phyloP scores from a whole-genome alignment of 2,888 invertebrate genomes.

The Masnerella sp. region DNA sequence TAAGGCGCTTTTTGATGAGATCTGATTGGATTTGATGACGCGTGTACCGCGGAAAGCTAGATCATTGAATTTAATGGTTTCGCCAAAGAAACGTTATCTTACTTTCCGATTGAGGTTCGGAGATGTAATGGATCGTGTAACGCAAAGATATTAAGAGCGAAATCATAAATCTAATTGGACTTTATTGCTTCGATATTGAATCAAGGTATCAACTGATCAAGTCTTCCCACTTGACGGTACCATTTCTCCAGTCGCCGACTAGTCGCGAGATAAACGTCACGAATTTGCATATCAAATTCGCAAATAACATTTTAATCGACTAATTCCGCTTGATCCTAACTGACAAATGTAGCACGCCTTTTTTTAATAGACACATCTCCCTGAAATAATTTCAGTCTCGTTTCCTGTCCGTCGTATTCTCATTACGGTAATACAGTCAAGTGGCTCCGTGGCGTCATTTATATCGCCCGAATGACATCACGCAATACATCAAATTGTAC shows the following conservation, averaged over 20 bases:
- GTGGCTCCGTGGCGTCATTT: slow-evolving; percentile 10
- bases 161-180: background rate
- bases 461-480: slow-evolving; percentile 12
- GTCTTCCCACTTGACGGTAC: background rate
- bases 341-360: background rate
- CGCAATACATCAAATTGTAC: slow-evolving; percentile 7
- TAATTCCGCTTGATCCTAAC: background rate
- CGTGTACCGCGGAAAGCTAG: slow-evolving; percentile 5
- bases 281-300: too few relatives aligned
- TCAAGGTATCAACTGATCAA: background rate
- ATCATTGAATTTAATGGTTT: slow-evolving; percentile 22
- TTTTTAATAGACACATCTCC: slow-evolving; percentile 28
- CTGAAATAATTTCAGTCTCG: slow-evolving; percentile 24
- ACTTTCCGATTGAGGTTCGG: background rate
- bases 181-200: slow-evolving; percentile 10
- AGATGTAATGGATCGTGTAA: background rate
- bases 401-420: slow-evolving; percentile 22
- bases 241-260: background rate
- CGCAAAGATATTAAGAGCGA: background rate
- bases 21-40: slow-evolving; percentile 26
- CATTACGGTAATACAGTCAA: slow-evolving; percentile 4
- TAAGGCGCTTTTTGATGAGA: slow-evolving; percentile 12
- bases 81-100: background rate
- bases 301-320: background rate
- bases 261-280: background rate